Percentiles rank a stretch among this genome's conserved stretches.
Conservation (phyloP, 2,113 vertebrate species). For the Megaleporinus macrocephalus region DNA sequence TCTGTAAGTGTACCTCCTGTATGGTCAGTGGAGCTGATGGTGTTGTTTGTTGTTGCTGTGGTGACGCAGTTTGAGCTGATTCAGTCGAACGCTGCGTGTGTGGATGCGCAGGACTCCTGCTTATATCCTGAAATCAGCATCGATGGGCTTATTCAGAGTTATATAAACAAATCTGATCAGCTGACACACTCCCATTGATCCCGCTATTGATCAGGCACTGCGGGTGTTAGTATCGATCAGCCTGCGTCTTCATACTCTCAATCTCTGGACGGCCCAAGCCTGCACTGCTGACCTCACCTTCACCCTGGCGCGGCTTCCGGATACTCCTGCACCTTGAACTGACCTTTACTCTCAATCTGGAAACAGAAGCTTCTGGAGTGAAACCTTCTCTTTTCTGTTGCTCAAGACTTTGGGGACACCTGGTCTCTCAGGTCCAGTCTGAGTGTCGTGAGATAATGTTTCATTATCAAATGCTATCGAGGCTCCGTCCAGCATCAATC, state of each 20-base stretch:
- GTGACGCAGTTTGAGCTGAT: too few species aligned
- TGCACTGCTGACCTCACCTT: background rate
- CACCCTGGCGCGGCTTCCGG: background rate
- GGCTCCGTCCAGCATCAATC: too few species aligned
- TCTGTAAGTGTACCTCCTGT: too few species aligned
- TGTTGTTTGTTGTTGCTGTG: too few species aligned
- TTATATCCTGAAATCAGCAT: slow-evolving; percentile 1
- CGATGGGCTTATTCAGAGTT: slow-evolving; percentile 33
- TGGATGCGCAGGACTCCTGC: background rate
- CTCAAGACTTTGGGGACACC: too few species aligned
- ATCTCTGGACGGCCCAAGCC: background rate
- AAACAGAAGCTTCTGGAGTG: too few species aligned
- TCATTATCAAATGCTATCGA: too few species aligned
- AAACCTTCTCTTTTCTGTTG: too few species aligned
- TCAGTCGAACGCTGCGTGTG: background rate
- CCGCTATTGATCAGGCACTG: slow-evolving; percentile 18
- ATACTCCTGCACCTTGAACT: background rate
- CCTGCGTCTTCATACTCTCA: background rate
- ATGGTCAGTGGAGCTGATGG: too few species aligned
- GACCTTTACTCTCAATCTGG: background rate
- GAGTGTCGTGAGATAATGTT: too few species aligned
- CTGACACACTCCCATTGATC: slow-evolving; percentile 10
- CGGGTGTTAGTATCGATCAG: slow-evolving; percentile 1
- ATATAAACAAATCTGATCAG: slow-evolving; percentile 40
- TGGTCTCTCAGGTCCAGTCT: too few species aligned